Evolutionary conservation across 2,888 invertebrate species (phyloP), one percentile per base, ranked within the genome.

Genomic region (Eupithecia subumbrata): DNA sequence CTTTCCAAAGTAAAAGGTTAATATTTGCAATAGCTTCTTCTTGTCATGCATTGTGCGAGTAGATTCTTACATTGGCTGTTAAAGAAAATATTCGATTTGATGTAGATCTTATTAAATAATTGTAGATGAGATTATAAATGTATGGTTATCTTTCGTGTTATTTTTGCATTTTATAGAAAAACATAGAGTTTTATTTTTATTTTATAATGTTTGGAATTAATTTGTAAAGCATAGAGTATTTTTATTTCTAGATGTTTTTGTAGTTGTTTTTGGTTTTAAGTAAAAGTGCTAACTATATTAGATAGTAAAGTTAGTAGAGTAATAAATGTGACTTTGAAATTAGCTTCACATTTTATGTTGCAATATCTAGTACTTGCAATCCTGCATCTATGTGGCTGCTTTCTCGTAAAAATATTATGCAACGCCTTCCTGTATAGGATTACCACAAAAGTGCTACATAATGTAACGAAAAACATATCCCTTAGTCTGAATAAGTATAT

Each of bases 291-390:
- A 66, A 56, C 22, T 56, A 22, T 30, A 40, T 45, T 69, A 64
- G 70, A n/a, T 22, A 64, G 40, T 72, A 70, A 60, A 60, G 67
- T 75, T 72, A 14, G 69, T 78, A 71, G 71, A 89, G 87, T 95
- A 94, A 94, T 94, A 93, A 94, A 93, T 95, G 94, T 95, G 94
- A 95, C 95, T 94, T 87, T 93, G 87, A 85, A 82, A 74, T 76
- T 30, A 81, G 71, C 81, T 83, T 84, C 76, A 78, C 72, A 14
- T 74, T 11, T 83, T 81, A 78, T 76, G 72, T 75, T 73, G 66
- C 74, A 67, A 69, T 56, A 67, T 52, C 30, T 45, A 22, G 68
- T 67, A 40, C 18, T 64, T 66, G 64, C 52, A n/a, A 56, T 22
- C 56, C 22, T 56, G 60, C 60, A 60, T 60, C 60, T 60, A 64